Conservation (phyloP, 2,888 invertebrate species). For the Melanostoma mellinum region DNA sequence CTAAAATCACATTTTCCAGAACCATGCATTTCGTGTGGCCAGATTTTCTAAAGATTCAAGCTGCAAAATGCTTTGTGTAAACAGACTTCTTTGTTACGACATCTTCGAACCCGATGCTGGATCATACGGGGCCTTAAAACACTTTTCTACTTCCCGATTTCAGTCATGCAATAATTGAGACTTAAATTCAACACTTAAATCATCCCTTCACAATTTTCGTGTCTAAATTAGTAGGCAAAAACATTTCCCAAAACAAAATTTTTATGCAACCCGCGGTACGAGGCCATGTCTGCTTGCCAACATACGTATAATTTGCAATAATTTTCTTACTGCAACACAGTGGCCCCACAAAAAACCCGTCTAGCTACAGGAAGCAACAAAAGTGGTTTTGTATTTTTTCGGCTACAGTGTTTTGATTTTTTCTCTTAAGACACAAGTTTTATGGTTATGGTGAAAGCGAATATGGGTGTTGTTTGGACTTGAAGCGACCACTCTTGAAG, state of each 20-base stretch:
- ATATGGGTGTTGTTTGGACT: conserved; percentile 7
- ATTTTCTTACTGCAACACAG: conserved; percentile 9
- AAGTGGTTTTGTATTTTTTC: not conserved
- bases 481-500: conserved; percentile 20
- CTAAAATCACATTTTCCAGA: too few species aligned
- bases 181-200: too few species aligned
- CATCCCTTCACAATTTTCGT: not conserved
- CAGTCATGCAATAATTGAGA: too few species aligned
- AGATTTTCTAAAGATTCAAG: too few species aligned
- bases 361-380: conserved; percentile 42
- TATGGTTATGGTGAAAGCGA: conserved; percentile 49
- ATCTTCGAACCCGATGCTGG: too few species aligned
- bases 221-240: conserved; percentile 1
- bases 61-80: too few species aligned
- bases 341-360: conserved; percentile 35
- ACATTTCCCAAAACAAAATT: not conserved
- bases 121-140: too few species aligned
- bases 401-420: conserved; percentile 33
- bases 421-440: not conserved
- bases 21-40: too few species aligned
- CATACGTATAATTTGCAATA: conserved; percentile 8
- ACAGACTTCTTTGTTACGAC: too few species aligned
- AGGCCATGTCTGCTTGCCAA: not conserved
- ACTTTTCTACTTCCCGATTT: too few species aligned
- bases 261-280: not conserved